Evolutionary conservation across 2,113 vertebrate genomes (phyloP), one percentile per base, ranked within the genome.

Genomic region (Thryonomys swinderianus): DNA sequence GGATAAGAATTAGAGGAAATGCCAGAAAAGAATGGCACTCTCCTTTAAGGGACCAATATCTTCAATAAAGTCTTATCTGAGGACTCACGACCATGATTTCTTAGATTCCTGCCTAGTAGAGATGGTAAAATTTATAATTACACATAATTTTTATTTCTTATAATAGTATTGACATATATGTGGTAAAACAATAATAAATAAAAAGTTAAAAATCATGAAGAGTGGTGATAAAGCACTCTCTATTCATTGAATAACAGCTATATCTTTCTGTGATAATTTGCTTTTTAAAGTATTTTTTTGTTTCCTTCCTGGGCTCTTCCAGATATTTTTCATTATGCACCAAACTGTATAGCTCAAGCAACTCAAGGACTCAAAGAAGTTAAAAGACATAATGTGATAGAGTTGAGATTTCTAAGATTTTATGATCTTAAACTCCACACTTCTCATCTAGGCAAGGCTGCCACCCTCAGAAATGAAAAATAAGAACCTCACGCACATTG

Each of bases 51-150:
- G 69, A 94, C 30, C 95, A 61, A 66, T 53, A 11, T 85, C 80
- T 93, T 69, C 27, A 67, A 83, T 57, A 81, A 94, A 87, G 25
- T 57, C 12, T 53, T 88, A 55, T 94, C 18, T 37, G 30, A 67
- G 11, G 0, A 7, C 7, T 21, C 0, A 57, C 16, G 21, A 21
- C 40, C 78, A 62, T 64, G 3, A 59, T 66, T 66, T 95, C 42
- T 64, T 25, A 96, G 40, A 84, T 88, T 80, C 20, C 64, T 34
- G 61, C 21, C 78, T 42, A 83, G 42, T 25, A 14, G n/a, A 73
- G 6, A 94, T 3, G 3, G 1, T 42, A 84, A 69, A 67, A 48
- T 21, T 5, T 8, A 91, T 81, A 16, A 20, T 80, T 91, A 9
- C 23, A 64, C 67, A 80, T 55, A 42, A 40, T 76, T 84, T 94